Base-by-base conservation (phyloP, 2,113 vertebrate genomes). In the Dicerorhinus sumatrensis region DNA sequence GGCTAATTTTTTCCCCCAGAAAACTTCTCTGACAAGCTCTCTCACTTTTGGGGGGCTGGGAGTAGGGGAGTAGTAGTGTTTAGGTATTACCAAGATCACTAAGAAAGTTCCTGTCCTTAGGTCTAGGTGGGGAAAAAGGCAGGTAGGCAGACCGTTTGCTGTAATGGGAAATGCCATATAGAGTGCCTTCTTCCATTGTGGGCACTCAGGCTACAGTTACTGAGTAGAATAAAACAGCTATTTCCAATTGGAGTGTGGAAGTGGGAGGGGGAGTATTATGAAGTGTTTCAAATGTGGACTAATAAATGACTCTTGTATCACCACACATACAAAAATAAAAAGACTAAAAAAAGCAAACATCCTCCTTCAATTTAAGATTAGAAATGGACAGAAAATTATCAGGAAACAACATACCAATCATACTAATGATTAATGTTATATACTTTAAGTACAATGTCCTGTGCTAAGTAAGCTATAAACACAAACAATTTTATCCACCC, bases 361-460 rank as follows among this genome's bases (percentile, higher is more conserved):
- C 46, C 18, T 91, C 76, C n/a, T 16, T 31, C 54, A 77, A 91
- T 83, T 93, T 88, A 97, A 91, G 75, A 94, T 65, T 36, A 93
- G 18, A 93, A 86, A 86, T n/a, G 21, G 6, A 75, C 23, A 87
- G 14, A 91, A 93, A 88, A 83, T 72, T 33, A 91, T 65, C 82
- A 92, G 69, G 31, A 94, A 94, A 84, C 17, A 9, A 33, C 27
- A 11, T 16, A 84, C 27, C 39, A 62, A 56, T 87, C 46, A 48
- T 63, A 93, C 65, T 75, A 88, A 80, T 5, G 36, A 31, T 54
- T 84, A 84, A 80, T 25, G 4, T 86, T 80, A 91, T 48, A 82
- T 56, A 84, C 23, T 92, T 79, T 76, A 70, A 94, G 62, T 77
- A 72, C 56, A 94, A 46, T 27, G 42, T 42, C 48, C n/a, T n/a